Evolutionary conservation across 2,888 invertebrate genomes (phyloP), one percentile per base, ranked within the genome.

Genomic region (Leucania comma): DNA sequence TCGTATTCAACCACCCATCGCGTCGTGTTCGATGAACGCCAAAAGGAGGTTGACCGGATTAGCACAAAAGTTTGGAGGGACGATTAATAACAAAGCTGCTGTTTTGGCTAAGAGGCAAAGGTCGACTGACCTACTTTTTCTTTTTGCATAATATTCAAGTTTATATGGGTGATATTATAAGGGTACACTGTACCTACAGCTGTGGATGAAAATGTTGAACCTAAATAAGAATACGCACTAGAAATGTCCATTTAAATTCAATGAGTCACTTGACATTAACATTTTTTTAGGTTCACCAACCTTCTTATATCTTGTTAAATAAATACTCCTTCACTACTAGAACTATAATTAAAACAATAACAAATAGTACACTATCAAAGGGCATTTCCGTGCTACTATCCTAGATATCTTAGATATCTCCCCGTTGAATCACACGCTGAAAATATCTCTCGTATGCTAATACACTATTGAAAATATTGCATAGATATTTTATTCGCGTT

Each of bases 311-410:
- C 58, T 35, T 5, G n/a, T n/a, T 3, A 12, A 54, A 38, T 69
- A 82, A 56, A 79, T 70, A 62, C 59, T 71, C 66, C 46, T 59
- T 70, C 58, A 12, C 26, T 50, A 78, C 62, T 63, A 62, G 22
- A 50, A 53, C 14, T 69, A 58, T 53, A 68, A 70, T 29, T 67
- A 79, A 65, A 57, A 63, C 54, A 71, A 63, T 51, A 75, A 56
- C 50, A 78, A 60, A 66, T 29, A 46, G 46, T 68, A 22, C 26
- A 58, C 58, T 58, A 69, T 82, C 60, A 73, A 79, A 73, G 66
- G 66, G 66, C 32, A 60, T 69, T 82, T 38, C 58, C 54, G 32
- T 75, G 51, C 42, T 53, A 48, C 38, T 66, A 32, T 63, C 59
- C 64, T 32, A 64, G 46, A 68, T 77, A 56, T 68, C 17, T 64